These are phyloP conservation scores for Nephrotoma flavescens DNA, from an alignment of 2,888 invertebrate genomes.

Conservation along the genomic window DNA sequence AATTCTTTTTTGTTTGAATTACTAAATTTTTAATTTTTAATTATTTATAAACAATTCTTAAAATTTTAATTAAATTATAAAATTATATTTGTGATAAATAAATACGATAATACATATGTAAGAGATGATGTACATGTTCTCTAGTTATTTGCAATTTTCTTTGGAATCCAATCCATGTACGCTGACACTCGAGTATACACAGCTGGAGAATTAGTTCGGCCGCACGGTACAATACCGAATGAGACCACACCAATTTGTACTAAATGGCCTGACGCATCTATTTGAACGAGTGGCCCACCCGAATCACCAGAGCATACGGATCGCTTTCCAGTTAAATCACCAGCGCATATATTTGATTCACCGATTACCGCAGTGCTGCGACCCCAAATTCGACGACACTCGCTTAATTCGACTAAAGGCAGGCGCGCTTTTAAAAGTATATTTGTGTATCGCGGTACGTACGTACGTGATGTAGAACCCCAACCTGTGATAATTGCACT, in stretches of 20 bases:
- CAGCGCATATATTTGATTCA: background rate
- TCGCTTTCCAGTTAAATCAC: background rate
- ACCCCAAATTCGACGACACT: background rate
- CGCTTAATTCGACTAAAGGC: background rate
- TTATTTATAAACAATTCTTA: background rate
- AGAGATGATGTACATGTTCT: background rate
- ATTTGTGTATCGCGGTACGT: background rate
- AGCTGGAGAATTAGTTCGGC: background rate
- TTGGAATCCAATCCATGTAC: conserved; percentile 3
- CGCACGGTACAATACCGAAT: background rate
- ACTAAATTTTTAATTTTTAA: background rate
- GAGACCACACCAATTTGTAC: conserved; percentile 3
- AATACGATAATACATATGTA: background rate
- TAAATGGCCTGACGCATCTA: background rate
- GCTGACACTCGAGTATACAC: conserved; percentile 1
- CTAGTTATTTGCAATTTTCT: background rate
- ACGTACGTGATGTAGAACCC: background rate
- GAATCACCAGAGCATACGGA: background rate
- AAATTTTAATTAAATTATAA: background rate
- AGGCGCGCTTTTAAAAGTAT: background rate
- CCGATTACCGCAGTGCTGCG: background rate
- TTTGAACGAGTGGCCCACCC: background rate
- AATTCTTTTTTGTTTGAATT: background rate
- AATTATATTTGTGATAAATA: background rate
- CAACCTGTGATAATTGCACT: background rate